Base-by-base conservation (phyloP, 1,140 invertebrate genomes). In the Acromyrmex echinatior region DNA sequence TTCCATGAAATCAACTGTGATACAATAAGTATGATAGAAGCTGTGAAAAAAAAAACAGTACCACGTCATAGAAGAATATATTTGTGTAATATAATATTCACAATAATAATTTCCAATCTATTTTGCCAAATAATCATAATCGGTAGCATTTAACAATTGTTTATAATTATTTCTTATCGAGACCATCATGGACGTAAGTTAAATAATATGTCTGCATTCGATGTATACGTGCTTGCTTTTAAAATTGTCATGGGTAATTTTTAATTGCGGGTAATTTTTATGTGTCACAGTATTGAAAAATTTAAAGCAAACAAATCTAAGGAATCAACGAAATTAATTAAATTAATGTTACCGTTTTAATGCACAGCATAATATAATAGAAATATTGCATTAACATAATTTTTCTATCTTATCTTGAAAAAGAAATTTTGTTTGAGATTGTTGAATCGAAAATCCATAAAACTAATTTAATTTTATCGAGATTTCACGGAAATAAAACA, bases 1-100 rank as follows among this genome's bases (percentile, higher is more conserved):
- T 90, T 92, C 85, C 90, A 92, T 92, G 91, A 92, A 92, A 73
- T 92, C 87, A 90, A 91, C 88, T 90, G 58, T 87, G 51, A 86
- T 80, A 80, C 71, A 88, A 73, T 84, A 91, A 92, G 88, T 90
- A 91, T 78, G 73, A 65, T 71, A 87, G 80, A 49, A 91, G 66
- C 39, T 49, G 71, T 25, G 76, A 80, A 81, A 91, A 81, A 91
- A 91, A 85, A 81, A 87, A 87, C 63, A 56, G 51, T 73, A 79
- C 88, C 82, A 80, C 79, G 60, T 89, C 89, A 86, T 85, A 86
- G 87, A 76, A 88, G 18, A 63, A 84, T 71, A 87, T 63, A 86
- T 73, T 58, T 45, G 35, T 53, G 74, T 56, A 49, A 35, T 35
- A 14, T 7, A 25, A 66, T 71, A 39, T 77, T n/a, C 58, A 60